Conservation (phyloP, 2,797 vertebrate genomes). For the Ficedula albicollis region DNA sequence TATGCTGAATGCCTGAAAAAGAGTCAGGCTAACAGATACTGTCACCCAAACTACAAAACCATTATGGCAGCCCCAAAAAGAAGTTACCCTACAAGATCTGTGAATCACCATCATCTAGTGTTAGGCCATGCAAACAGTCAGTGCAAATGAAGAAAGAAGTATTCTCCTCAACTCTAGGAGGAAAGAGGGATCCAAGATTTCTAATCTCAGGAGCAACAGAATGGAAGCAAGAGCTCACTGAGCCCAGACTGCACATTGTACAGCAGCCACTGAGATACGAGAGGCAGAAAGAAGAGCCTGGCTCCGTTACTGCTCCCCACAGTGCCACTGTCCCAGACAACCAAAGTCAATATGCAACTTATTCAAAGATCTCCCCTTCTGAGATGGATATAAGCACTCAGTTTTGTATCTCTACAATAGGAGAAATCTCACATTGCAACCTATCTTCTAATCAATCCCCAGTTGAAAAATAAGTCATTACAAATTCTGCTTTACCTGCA, state of each 20-base stretch:
- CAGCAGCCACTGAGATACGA: fast-evolving
- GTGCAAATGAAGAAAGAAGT: not conserved
- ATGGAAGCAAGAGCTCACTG: not conserved
- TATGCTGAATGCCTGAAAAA: not conserved
- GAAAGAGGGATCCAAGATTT: not conserved
- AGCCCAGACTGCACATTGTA: not conserved
- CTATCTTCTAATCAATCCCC: not conserved
- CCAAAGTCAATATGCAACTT: not conserved
- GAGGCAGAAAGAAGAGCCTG: not conserved
- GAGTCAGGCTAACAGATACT: not conserved
- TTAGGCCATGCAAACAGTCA: not conserved
- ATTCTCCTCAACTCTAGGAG: not conserved
- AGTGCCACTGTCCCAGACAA: not conserved
- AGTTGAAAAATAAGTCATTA: not conserved
- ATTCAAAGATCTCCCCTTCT: not conserved
- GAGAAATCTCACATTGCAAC: not conserved
- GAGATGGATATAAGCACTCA: not conserved
- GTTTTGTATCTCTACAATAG: not conserved
- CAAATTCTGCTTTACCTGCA: not conserved
- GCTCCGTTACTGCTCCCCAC: not conserved
- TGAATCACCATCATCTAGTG: not conserved
- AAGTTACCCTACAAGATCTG: not conserved
- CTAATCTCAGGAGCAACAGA: not conserved
- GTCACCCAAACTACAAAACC: not conserved
- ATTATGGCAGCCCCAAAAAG: not conserved